Percentiles rank a stretch among this genome's conserved stretches.
Evolutionary conservation across 1,140 invertebrate species (phyloP).

Genomic region (Drosophila grimshawi): DNA sequence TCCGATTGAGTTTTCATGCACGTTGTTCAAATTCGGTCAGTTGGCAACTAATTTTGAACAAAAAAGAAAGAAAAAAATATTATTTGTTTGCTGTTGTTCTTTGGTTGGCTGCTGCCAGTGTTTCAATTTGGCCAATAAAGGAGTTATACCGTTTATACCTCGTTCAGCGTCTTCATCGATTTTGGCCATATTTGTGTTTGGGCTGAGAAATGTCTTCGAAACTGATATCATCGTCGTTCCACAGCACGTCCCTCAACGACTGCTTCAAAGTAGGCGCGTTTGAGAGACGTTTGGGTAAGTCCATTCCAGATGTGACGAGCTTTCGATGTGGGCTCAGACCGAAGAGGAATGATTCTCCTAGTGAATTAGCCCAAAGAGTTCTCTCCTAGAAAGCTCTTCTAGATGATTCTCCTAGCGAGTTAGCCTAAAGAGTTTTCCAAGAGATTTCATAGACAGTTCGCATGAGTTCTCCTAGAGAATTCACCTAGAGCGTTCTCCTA

Average conservation of each 20-base stretch:
- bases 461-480: too few relatives aligned
- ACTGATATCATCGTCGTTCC: constrained; percentile 83
- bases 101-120: constrained; percentile 24
- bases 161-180: constrained; percentile 54
- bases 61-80: background rate
- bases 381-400: too few relatives aligned
- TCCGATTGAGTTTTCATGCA: constrained; percentile 66
- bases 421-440: too few relatives aligned
- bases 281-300: constrained; percentile 83
- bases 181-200: constrained; percentile 69
- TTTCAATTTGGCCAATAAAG: constrained; percentile 33
- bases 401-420: too few relatives aligned
- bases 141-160: constrained; percentile 41
- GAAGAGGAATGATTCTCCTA: too few relatives aligned
- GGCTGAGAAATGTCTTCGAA: constrained; percentile 75
- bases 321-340: background rate
- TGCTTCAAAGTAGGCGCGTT: constrained; percentile 83
- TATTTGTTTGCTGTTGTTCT: constrained; percentile 14
- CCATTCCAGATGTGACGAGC: constrained; percentile 9
- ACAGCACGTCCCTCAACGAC: constrained; percentile 78
- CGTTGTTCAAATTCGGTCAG: constrained; percentile 62
- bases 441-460: too few relatives aligned
- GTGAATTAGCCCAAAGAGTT: too few relatives aligned
- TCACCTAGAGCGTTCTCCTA: too few relatives aligned
- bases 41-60: constrained; percentile 46